A percentile compares a stretch with the other conserved stretches of the same genome.
phyloP scores from a whole-genome alignment of 2,113 vertebrate species.

The Antennarius striatus region DNA sequence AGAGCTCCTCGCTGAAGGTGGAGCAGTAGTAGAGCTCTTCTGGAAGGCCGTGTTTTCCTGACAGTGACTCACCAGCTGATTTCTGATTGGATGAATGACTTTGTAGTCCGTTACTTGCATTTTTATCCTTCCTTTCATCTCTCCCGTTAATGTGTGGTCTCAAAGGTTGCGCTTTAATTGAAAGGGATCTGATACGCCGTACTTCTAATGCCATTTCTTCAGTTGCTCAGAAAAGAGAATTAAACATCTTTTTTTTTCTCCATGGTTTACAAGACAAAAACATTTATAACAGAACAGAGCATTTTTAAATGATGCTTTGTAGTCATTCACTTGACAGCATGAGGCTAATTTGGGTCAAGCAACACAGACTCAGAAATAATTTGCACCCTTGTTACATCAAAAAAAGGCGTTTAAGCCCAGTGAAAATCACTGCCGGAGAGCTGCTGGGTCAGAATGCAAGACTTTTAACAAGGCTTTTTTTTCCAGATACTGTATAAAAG shows the following conservation, averaged over 20 bases:
- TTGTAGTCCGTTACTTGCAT: slow-evolving; percentile 28
- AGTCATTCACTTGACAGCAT: slow-evolving; percentile 10
- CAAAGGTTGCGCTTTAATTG: slow-evolving; percentile 44
- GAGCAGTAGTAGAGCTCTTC: slow-evolving; percentile 13
- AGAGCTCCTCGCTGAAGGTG: neutral
- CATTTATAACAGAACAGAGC: neutral
- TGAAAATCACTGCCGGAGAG: slow-evolving; percentile 27
- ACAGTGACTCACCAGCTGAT: slow-evolving; percentile 44
- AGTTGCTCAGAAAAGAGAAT: neutral
- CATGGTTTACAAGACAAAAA: neutral
- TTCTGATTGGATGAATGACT: slow-evolving; percentile 49
- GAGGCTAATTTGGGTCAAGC: slow-evolving; percentile 16
- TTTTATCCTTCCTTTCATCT: slow-evolving; percentile 10
- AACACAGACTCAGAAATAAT: slow-evolving; percentile 4
- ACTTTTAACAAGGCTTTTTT: slow-evolving; percentile 57
- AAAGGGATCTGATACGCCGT: slow-evolving; percentile 21
- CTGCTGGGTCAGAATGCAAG: slow-evolving; percentile 51
- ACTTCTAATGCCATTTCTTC: slow-evolving; percentile 5
- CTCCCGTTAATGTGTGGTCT: slow-evolving; percentile 1
- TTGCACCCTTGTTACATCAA: slow-evolving; percentile 30
- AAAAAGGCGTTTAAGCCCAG: slow-evolving; percentile 28
- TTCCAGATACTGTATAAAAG: slow-evolving; percentile 40
- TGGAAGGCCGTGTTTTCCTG: slow-evolving; percentile 12
- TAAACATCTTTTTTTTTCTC: neutral
- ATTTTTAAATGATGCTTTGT: slow-evolving; percentile 13